Evolutionary conservation across 2,113 vertebrate species (phyloP).

Genomic region (Mesembrinibis cayennensis): DNA sequence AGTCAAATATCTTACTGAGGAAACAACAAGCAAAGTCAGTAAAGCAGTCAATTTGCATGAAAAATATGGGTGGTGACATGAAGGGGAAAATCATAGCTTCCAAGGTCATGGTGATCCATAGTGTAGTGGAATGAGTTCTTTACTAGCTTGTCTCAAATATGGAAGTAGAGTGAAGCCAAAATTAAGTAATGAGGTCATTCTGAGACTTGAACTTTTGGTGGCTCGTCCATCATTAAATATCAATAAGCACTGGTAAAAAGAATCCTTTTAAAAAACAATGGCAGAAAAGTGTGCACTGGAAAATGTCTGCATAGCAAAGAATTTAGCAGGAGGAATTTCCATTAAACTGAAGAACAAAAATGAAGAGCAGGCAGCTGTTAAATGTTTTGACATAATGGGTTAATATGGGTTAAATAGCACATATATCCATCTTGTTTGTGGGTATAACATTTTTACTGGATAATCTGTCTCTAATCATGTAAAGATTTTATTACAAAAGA

Average conservation of each 20-base stretch:
- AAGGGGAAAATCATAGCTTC: background rate
- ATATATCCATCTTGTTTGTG: background rate
- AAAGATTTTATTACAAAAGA: background rate
- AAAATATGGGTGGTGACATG: background rate
- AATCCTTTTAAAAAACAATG: background rate
- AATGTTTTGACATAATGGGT: constrained; percentile 7
- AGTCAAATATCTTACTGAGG: background rate
- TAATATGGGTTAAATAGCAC: background rate
- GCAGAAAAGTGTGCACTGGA: background rate
- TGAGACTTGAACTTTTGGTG: background rate
- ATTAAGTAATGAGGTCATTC: background rate
- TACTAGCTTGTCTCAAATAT: background rate
- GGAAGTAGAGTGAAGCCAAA: background rate
- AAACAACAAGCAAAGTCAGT: background rate
- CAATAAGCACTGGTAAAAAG: background rate
- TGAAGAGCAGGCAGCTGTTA: background rate
- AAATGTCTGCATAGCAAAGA: background rate
- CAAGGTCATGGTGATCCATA: background rate
- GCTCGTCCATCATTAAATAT: background rate
- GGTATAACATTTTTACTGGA: background rate
- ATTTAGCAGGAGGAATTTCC: background rate
- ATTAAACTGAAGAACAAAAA: background rate
- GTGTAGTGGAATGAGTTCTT: background rate
- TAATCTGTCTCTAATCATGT: background rate
- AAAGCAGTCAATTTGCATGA: background rate